Evolutionary conservation across 2,797 vertebrate genomes (phyloP).

Genomic region (Alauda arvensis): DNA sequence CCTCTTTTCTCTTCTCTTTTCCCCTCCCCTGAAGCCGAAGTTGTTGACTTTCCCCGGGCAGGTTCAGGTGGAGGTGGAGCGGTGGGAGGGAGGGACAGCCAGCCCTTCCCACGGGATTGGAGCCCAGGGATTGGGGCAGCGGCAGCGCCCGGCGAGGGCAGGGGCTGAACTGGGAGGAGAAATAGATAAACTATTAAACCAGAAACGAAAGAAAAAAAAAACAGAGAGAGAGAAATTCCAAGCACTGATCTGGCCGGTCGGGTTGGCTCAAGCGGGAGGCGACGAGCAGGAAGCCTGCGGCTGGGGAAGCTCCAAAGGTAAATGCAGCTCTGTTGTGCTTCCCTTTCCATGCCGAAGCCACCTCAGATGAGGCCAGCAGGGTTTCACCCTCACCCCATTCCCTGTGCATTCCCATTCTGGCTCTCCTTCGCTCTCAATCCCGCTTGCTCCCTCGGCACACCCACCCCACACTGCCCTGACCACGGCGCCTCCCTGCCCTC

Average conservation of each 20-base stretch:
- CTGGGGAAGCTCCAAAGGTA: constrained; percentile 1
- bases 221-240: not conserved
- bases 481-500: not conserved
- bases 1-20: not conserved
- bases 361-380: not conserved
- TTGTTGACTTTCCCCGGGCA: not conserved
- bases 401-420: not conserved
- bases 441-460: not conserved
- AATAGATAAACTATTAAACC: not conserved
- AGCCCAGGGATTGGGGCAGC: constrained; percentile 1
- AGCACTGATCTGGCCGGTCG: not conserved
- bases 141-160: not conserved
- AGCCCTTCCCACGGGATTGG: not conserved
- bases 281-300: not conserved
- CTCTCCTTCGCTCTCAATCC: not conserved
- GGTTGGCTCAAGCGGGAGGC: not conserved
- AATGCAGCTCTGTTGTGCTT: not conserved
- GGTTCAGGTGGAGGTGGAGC: constrained; percentile 55
- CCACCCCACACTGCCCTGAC: not conserved
- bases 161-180: not conserved
- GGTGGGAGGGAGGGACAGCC: constrained; percentile 1
- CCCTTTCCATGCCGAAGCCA: fast-evolving
- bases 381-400: not conserved
- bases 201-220: not conserved
- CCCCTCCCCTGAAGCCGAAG: not conserved